Evolutionary conservation across 2,797 vertebrate species (phyloP).

Genomic region (Sardinella longiceps): DNA sequence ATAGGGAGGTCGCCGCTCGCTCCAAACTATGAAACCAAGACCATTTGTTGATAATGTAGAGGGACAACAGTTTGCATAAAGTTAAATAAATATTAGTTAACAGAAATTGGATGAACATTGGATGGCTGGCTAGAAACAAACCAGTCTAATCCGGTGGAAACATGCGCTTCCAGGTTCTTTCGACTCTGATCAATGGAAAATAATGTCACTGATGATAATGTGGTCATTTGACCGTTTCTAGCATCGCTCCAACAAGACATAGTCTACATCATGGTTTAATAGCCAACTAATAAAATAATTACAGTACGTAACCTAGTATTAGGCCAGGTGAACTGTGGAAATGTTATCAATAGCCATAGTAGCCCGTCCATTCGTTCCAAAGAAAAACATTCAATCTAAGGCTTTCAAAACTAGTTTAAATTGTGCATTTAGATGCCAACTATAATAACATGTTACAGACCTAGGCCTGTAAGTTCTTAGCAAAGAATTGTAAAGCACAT

Average conservation of each 20-base stretch:
- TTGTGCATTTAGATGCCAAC: background rate
- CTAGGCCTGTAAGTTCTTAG: background rate
- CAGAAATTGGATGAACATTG: slow-evolving; percentile 34
- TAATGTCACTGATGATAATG: background rate
- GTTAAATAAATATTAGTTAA: slow-evolving; percentile 36
- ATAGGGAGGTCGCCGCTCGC: background rate
- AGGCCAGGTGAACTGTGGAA: slow-evolving; percentile 27
- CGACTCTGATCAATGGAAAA: slow-evolving; percentile 20
- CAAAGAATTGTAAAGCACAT: background rate
- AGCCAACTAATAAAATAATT: background rate
- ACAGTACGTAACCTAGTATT: slow-evolving; percentile 18
- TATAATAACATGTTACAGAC: background rate
- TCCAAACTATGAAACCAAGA: background rate
- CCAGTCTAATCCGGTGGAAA: slow-evolving; percentile 73
- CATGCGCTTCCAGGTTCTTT: slow-evolving; percentile 55
- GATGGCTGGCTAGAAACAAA: slow-evolving; percentile 61
- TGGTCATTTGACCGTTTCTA: background rate
- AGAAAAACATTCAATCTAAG: background rate
- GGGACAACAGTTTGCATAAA: slow-evolving; percentile 27
- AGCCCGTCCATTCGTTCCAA: background rate
- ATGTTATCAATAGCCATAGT: slow-evolving; percentile 38
- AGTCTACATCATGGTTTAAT: slow-evolving; percentile 28
- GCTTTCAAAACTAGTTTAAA: background rate
- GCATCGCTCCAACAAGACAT: background rate
- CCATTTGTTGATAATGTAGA: background rate